Conservation (phyloP, 2,797 vertebrate genomes). For the Morelia viridis region DNA sequence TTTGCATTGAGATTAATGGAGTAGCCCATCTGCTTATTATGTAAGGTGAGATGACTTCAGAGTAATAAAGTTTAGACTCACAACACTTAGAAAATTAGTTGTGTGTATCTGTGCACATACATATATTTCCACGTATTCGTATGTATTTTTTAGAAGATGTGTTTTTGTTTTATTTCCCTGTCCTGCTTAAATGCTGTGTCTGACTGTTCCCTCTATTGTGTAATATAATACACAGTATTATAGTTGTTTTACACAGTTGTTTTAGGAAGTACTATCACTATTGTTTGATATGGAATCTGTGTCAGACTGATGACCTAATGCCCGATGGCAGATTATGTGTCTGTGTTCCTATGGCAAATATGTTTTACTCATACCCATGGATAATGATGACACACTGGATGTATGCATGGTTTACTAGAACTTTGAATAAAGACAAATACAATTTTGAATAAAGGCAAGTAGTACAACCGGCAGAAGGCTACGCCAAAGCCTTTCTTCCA, state of each 20-base stretch:
- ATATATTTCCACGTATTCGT: neutral
- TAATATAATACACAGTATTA: too few species aligned
- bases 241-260: too few species aligned
- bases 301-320: slow-evolving; percentile 56
- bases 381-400: neutral
- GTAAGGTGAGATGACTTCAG: neutral
- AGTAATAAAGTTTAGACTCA: neutral
- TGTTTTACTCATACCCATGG: slow-evolving; percentile 33
- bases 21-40: neutral
- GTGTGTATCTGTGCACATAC: neutral
- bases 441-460: neutral
- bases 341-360: slow-evolving; percentile 34
- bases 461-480: neutral
- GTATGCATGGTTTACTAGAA: neutral
- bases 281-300: slow-evolving; percentile 60
- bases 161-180: slow-evolving; percentile 21
- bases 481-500: neutral
- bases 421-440: neutral
- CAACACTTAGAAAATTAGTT: neutral
- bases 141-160: slow-evolving; percentile 21
- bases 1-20: neutral
- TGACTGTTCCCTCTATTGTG: slow-evolving; percentile 57
- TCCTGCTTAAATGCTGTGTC: slow-evolving; percentile 21
- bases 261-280: slow-evolving; percentile 39
- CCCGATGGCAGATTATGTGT: slow-evolving; percentile 28